Conservation (phyloP, 2,888 invertebrate species). For the Volucella inanis region DNA sequence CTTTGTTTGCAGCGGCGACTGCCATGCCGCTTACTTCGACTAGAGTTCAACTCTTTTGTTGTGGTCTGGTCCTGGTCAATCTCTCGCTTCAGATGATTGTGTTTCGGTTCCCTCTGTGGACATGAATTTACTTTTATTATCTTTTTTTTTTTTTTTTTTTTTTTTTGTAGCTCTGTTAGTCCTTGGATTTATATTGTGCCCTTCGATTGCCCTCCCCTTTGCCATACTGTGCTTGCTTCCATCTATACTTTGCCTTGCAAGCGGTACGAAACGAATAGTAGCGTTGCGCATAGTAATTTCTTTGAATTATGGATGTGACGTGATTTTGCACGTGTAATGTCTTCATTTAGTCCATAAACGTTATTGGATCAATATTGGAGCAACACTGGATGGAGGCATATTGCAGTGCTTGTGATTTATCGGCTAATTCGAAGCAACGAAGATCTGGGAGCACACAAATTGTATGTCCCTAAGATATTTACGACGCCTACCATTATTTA, state of each 20-base stretch:
- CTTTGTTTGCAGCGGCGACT: constrained; percentile 62
- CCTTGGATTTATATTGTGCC: constrained; percentile 34
- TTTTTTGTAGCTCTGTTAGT: constrained; percentile 19
- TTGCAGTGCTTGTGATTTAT: constrained; percentile 68
- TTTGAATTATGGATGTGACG: constrained; percentile 74
- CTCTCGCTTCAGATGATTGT: constrained; percentile 50
- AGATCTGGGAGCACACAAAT: constrained; percentile 25
- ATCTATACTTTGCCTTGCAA: not conserved
- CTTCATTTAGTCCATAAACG: constrained; percentile 72
- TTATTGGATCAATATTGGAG: not conserved
- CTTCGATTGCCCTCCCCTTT: constrained; percentile 20
- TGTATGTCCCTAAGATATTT: constrained; percentile 16
- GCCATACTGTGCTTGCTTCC: not conserved
- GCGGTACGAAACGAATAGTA: not conserved
- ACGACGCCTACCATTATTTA: not conserved
- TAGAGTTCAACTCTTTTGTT: constrained; percentile 65
- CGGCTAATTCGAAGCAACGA: constrained; percentile 18
- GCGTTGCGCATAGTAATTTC: constrained; percentile 66
- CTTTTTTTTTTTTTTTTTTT: not conserved
- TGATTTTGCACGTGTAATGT: constrained; percentile 75
- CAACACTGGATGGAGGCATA: constrained; percentile 48
- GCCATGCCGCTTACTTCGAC: constrained; percentile 41
- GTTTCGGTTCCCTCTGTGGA: constrained; percentile 17
- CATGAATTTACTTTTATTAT: not conserved
- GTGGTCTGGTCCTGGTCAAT: constrained; percentile 60